Conservation (phyloP, 2,113 vertebrate genomes). For the Anarhynchus alexandrinus region DNA sequence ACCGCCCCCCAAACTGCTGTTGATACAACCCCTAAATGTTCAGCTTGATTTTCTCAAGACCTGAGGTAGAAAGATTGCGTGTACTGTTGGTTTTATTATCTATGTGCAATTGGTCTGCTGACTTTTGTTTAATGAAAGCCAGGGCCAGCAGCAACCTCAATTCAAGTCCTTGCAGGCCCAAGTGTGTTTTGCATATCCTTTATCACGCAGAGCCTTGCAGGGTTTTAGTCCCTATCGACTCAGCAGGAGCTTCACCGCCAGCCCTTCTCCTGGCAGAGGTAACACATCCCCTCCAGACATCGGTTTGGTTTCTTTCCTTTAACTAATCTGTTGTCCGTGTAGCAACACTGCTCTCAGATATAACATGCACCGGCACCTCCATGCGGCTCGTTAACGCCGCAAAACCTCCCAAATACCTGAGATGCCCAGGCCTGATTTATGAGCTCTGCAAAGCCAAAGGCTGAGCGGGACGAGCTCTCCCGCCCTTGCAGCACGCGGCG, state of each 20-base stretch:
- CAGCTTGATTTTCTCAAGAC: neutral
- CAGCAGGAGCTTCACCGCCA: neutral
- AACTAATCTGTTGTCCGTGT: neutral
- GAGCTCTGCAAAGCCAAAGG: neutral
- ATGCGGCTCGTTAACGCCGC: accelerated
- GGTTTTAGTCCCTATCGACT: neutral
- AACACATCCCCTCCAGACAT: neutral
- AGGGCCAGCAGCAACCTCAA: neutral
- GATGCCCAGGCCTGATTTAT: constrained; percentile 24
- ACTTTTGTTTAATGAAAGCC: neutral
- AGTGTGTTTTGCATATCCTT: neutral
- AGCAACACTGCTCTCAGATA: neutral
- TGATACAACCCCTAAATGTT: neutral
- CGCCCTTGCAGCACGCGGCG: accelerated
- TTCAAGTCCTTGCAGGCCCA: neutral
- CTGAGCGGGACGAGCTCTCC: neutral
- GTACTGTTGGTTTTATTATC: neutral
- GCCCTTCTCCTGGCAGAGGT: neutral
- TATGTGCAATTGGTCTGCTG: neutral
- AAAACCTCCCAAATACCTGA: neutral
- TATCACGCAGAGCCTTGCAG: neutral
- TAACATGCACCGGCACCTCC: neutral
- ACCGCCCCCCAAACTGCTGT: neutral
- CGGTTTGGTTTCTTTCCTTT: neutral
- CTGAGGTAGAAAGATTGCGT: no score